Base-by-base conservation (phyloP, 23 tunicate genomes). In the Botrylloides violaceus region DNA sequence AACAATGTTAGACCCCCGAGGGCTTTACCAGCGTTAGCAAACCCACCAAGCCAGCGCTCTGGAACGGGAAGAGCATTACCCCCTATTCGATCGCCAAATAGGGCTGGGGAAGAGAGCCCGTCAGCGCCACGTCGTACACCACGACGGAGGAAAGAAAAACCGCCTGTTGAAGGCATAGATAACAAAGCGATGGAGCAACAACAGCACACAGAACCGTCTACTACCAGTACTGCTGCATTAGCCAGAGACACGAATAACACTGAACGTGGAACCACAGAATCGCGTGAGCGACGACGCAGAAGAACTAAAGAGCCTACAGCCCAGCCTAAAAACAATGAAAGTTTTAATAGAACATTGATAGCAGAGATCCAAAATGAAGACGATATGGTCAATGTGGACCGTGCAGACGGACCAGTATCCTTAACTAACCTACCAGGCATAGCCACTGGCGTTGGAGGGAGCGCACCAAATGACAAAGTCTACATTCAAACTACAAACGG, bases 401-500 rank as follows among this genome's bases (percentile, higher is more conserved):
- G 66, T 20, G 27, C 77, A 20, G 78, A 80, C 28, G 58, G 50
- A 33, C 28, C 32, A 30, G 73, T 71, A 6, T 70, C 78, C 36
- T 76, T 83, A 77, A 31, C 90, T 5, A 58, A 77, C 30, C 77
- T 84, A 28, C 92, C 92, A 2, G 92, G 83, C 3, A 65, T 73
- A 19, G 79, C 92, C 15, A 43, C 70, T 24, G 76, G 76, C 25
- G 24, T 24, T 27, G 79, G 70, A 2, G 84, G 77, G 28, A 88
- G 96, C 64, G 83, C 75, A 36, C 75, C 83, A 20, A 81, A 82
- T 31, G 80, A 81, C 21, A 81, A 64, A 72, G 83, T 88, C 36
- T 88, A 81, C 64, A 79, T 88, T 22, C 96, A 88, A 73, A 88
- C 96, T 34, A 81, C 75, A 32, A 68, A 39, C 47, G 74, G 74